Percentiles rank a stretch among this genome's conserved stretches.
These are phyloP conservation scores for Forficula auricularia DNA, from an alignment of 1,140 invertebrate genomes.

Conservation along the genomic window DNA sequence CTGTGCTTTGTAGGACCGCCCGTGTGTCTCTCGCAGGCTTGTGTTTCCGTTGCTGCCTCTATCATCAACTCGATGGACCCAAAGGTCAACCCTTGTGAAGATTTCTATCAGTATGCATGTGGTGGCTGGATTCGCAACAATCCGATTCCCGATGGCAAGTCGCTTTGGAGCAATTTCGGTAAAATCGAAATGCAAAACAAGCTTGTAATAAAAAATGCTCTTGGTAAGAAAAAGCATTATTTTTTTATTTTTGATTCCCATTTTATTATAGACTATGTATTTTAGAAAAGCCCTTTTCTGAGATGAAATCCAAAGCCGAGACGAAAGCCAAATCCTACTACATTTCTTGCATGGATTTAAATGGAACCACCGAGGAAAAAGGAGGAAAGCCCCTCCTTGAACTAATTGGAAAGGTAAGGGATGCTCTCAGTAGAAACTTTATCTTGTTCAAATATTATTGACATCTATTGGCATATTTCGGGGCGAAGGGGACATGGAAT, in stretches of 20 bases:
- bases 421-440: neutral
- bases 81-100: constrained; percentile 68
- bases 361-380: constrained; percentile 72
- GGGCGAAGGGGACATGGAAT: no score
- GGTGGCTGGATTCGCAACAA: constrained; percentile 83
- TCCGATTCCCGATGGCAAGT: constrained; percentile 79
- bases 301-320: constrained; percentile 61
- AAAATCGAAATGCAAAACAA: constrained; percentile 87
- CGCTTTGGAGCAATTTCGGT: constrained; percentile 88
- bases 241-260: constrained; percentile 10
- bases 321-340: constrained; percentile 81
- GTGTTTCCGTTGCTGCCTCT: constrained; percentile 68
- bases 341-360: constrained; percentile 78
- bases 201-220: constrained; percentile 71
- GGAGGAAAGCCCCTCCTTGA: constrained; percentile 64
- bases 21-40: constrained; percentile 61
- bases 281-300: constrained; percentile 36
- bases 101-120: constrained; percentile 90
- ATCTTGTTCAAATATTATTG: no score
- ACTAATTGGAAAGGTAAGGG: constrained; percentile 37
- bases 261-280: constrained; percentile 1
- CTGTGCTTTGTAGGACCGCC: no score
- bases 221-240: constrained; percentile 40
- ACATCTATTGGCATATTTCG: no score
- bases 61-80: constrained; percentile 70